A percentile compares a stretch with the other conserved stretches of the same genome.
These are phyloP conservation scores for Pycnomerus fuliginosus DNA, from an alignment of 2,888 invertebrate genomes.

Conservation along the genomic window DNA sequence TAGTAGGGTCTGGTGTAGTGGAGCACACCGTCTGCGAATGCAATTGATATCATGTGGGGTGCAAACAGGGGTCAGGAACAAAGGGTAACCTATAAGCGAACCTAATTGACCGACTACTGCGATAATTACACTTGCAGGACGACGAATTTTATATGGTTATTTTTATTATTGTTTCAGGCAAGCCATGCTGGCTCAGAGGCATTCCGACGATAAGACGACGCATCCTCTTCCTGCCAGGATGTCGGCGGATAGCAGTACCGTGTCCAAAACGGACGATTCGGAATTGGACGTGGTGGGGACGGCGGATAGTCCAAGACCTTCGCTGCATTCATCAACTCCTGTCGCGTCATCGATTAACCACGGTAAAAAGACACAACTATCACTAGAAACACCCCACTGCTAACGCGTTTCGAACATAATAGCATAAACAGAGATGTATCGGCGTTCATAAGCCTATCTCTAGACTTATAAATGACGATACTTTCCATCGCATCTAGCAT, in stretches of 20 bases:
- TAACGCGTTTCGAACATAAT: no score
- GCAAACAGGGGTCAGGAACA: conserved; percentile 28
- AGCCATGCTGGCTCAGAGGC: conserved; percentile 61
- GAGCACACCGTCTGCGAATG: conserved; percentile 6
- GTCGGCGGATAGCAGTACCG: conserved; percentile 54
- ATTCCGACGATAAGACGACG: conserved; percentile 60
- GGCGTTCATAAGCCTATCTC: no score
- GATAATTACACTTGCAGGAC: conserved; percentile 39
- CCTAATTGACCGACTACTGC: conserved; percentile 44
- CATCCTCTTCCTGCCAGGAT: conserved; percentile 52
- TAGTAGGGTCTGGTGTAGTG: conserved; percentile 6
- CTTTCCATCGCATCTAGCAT: no score
- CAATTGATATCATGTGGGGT: conserved; percentile 22
- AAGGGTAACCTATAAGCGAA: conserved; percentile 39
- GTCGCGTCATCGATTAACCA: conserved; percentile 43
- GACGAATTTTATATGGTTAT: conserved; percentile 30
- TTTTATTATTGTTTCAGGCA: conserved; percentile 64
- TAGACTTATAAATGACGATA: no score
- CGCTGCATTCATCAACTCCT: conserved; percentile 52
- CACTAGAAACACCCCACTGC: no score
- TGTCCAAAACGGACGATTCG: conserved; percentile 76
- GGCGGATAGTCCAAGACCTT: conserved; percentile 76
- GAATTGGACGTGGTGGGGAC: conserved; percentile 89
- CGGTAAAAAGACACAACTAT: conserved; percentile 47
- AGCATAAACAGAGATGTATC: no score